phyloP scores from a whole-genome alignment of 1,140 invertebrate species.

The Eumaeus atala region DNA sequence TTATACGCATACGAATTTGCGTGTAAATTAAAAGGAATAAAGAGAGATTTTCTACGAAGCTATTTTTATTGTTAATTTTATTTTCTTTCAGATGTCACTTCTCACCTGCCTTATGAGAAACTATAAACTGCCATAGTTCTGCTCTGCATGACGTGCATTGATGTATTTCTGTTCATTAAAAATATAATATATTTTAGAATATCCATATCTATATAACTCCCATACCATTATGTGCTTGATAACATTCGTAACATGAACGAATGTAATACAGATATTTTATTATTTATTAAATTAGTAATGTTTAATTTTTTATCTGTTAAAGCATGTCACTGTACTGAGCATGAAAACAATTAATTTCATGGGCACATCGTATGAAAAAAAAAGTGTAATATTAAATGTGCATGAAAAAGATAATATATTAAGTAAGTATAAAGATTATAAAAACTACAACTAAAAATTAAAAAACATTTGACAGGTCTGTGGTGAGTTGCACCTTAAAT shows the following conservation, averaged over 20 bases:
- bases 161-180: slow-evolving; percentile 48
- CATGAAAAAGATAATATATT: no score
- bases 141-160: slow-evolving; percentile 67
- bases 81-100: slow-evolving; percentile 90
- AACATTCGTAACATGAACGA: no score
- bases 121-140: slow-evolving; percentile 78
- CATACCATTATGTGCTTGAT: no score
- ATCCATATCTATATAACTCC: slow-evolving; percentile 1
- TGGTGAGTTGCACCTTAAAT: no score
- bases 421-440: no score
- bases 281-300: not conserved
- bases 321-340: slow-evolving; percentile 34
- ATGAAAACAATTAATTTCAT: slow-evolving; percentile 38
- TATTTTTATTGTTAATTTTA: slow-evolving; percentile 70
- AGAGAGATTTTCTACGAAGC: slow-evolving; percentile 10
- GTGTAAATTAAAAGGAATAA: not conserved
- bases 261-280: not conserved
- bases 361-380: slow-evolving; percentile 13
- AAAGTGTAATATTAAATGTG: slow-evolving; percentile 9
- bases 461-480: no score
- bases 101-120: slow-evolving; percentile 91
- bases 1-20: no score
- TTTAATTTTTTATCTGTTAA: slow-evolving; percentile 15
- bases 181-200: slow-evolving; percentile 24
- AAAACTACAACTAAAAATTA: no score